These are phyloP conservation scores for Cyrtodaria siliqua DNA, from an alignment of 2,888 invertebrate species.

Conservation along the genomic window DNA sequence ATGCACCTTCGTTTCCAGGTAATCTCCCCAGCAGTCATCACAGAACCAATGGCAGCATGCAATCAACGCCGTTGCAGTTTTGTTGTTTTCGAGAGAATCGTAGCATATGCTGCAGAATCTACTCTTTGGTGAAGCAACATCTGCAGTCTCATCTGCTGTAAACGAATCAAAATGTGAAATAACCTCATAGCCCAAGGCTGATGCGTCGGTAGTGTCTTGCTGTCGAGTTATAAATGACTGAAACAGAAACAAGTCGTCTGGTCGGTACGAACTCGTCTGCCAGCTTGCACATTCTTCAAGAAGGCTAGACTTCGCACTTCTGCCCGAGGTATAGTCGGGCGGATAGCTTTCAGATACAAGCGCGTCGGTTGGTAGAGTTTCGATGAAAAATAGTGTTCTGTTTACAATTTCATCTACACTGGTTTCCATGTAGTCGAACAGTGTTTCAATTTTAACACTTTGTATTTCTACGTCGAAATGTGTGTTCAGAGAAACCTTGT, in stretches of 20 bases:
- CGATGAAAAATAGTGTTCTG: slow-evolving; percentile 56
- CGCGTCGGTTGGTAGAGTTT: slow-evolving; percentile 53
- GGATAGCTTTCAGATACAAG: neutral
- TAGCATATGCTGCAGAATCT: slow-evolving; percentile 69
- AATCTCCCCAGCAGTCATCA: slow-evolving; percentile 68
- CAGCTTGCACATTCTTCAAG: slow-evolving; percentile 37
- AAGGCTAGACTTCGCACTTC: neutral
- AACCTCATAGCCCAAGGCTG: slow-evolving; percentile 19
- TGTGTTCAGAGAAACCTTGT: slow-evolving; percentile 62
- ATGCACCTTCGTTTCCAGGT: slow-evolving; percentile 52
- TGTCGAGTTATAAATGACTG: neutral
- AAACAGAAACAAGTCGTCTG: slow-evolving; percentile 18
- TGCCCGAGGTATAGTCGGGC: no score
- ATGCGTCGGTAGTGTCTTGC: neutral
- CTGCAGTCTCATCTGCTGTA: slow-evolving; percentile 14
- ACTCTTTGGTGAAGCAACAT: slow-evolving; percentile 35
- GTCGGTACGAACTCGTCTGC: slow-evolving; percentile 29
- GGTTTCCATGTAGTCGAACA: slow-evolving; percentile 63
- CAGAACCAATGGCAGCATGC: slow-evolving; percentile 74
- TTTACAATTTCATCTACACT: slow-evolving; percentile 60
- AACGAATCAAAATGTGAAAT: slow-evolving; percentile 17
- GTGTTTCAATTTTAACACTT: slow-evolving; percentile 55
- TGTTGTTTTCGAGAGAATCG: slow-evolving; percentile 37
- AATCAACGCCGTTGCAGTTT: slow-evolving; percentile 56
- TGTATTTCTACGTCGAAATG: slow-evolving; percentile 15